Percentiles rank a stretch among this genome's conserved stretches.
These are phyloP conservation scores for Cantharis rufa DNA, from an alignment of 2,888 invertebrate genomes.

Conservation along the genomic window DNA sequence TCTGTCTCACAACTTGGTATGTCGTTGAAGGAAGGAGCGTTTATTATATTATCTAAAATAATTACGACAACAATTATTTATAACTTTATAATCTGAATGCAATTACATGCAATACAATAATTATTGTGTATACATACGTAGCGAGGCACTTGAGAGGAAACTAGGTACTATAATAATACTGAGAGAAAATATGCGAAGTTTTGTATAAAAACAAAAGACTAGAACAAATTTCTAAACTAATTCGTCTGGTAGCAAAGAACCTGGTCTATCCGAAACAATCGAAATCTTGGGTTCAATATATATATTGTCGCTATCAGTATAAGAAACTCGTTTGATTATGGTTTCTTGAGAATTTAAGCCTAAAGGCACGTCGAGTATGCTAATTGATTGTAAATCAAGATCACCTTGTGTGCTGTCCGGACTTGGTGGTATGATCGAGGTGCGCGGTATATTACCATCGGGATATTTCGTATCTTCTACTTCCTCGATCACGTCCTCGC, in stretches of 20 bases:
- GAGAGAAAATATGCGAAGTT: not conserved
- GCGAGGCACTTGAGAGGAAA: not conserved
- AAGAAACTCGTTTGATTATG: constrained; percentile 27
- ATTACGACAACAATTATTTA: not conserved
- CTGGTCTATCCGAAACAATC: constrained; percentile 22
- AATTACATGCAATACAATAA: not conserved
- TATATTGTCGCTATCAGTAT: constrained; percentile 24
- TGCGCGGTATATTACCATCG: constrained; percentile 42
- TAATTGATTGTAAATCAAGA: constrained; percentile 4
- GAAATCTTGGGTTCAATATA: constrained; percentile 41
- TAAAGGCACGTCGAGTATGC: constrained; percentile 23
- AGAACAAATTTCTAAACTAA: not conserved
- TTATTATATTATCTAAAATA: not conserved
- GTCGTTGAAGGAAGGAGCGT: not conserved
- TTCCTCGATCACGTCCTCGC: constrained; percentile 85
- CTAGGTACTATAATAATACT: not conserved
- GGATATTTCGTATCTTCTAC: constrained; percentile 47
- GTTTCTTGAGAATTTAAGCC: constrained; percentile 24
- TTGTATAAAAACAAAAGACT: constrained; percentile 16
- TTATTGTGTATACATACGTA: not conserved
- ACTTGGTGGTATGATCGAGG: constrained; percentile 53
- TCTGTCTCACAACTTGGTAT: constrained; percentile 57
- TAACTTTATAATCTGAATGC: not conserved
- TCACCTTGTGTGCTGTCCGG: constrained; percentile 54
- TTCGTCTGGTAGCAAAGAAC: not conserved